Evolutionary conservation across 2,113 vertebrate species (phyloP).

Genomic region (Tamias sibiricus): DNA sequence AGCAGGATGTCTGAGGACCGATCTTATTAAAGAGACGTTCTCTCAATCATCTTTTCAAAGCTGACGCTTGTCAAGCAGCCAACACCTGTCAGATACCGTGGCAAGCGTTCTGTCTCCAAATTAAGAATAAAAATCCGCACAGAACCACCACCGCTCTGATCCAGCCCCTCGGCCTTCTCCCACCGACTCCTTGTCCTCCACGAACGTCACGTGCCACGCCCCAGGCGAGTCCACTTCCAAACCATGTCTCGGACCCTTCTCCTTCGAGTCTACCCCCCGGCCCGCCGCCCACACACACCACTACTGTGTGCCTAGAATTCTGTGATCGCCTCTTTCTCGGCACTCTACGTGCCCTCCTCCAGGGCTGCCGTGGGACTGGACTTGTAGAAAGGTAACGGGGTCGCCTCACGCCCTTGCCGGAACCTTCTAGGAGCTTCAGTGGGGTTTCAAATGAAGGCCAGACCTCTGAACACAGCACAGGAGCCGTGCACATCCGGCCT

Average conservation of each 20-base stretch:
- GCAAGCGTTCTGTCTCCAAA: background rate
- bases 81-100: background rate
- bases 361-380: background rate
- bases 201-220: background rate
- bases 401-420: background rate
- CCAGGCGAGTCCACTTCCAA: background rate
- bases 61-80: background rate
- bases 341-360: background rate
- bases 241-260: background rate
- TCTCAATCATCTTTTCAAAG: background rate
- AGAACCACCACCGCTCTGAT: background rate
- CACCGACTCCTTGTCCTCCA: background rate
- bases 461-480: background rate
- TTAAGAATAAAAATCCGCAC: background rate
- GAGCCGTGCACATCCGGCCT: background rate
- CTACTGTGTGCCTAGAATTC: background rate
- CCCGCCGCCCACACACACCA: background rate
- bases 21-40: background rate
- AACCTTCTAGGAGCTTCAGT: background rate
- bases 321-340: background rate
- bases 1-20: background rate
- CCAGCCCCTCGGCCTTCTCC: background rate
- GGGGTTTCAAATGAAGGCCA: background rate
- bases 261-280: background rate
- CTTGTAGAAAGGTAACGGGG: background rate